phyloP scores from a whole-genome alignment of 2,888 invertebrate species.

The Pristionchus arcanus region DNA sequence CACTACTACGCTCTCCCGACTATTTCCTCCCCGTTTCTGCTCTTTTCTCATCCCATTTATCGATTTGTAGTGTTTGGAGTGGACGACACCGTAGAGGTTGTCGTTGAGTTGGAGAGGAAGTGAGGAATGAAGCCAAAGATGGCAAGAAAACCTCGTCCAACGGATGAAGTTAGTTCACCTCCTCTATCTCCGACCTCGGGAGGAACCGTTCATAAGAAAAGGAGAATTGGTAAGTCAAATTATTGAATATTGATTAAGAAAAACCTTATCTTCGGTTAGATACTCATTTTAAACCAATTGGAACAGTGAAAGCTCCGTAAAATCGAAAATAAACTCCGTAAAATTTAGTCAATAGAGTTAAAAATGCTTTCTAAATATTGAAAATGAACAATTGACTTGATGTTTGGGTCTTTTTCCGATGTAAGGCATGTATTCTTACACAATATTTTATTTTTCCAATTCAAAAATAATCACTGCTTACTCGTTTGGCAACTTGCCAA shows the following conservation, averaged over 20 bases:
- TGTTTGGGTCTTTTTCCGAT: not conserved
- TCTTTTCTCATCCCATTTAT: slow-evolving; percentile 30
- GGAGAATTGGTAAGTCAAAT: slow-evolving; percentile 27
- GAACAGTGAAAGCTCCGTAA: not conserved
- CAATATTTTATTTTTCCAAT: not conserved
- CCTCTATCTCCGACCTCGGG: slow-evolving; percentile 45
- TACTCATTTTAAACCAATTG: not conserved
- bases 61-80: not conserved
- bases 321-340: not conserved
- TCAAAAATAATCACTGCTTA: not conserved
- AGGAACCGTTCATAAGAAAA: slow-evolving; percentile 10
- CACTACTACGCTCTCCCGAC: slow-evolving; percentile 49
- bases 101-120: slow-evolving; percentile 25
- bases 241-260: not conserved
- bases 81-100: not conserved
- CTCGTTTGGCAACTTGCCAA: slow-evolving; percentile 33
- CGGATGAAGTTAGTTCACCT: slow-evolving; percentile 41
- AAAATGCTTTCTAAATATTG: not conserved
- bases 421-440: not conserved
- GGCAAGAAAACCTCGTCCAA: slow-evolving; percentile 44
- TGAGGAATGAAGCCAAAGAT: slow-evolving; percentile 44
- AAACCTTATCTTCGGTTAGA: not conserved
- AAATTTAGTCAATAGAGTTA: not conserved
- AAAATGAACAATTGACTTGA: not conserved
- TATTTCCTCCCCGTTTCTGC: slow-evolving; percentile 47